Base-by-base conservation (phyloP, 2,888 invertebrate species). In the Pecten maximus region DNA sequence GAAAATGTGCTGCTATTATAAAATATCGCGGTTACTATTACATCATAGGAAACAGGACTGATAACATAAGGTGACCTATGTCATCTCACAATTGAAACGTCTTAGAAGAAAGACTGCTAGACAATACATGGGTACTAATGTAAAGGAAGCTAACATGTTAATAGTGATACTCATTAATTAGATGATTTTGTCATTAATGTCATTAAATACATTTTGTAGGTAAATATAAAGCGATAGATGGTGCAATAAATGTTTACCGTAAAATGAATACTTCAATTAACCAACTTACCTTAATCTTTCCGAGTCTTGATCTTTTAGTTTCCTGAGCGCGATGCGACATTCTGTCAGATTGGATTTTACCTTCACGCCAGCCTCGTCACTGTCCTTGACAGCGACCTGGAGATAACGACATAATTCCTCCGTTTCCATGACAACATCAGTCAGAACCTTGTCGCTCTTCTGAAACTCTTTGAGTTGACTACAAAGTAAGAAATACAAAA, bases 391-490 rank as follows among this genome's bases (percentile, higher is more conserved):
- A 35, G 10, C 12, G 74, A 74, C 74, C 35, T 74, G 74, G 28
- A 74, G 74, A 28, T 74, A 35, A 35, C 74, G 74, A 74, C 74
- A 74, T 1, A 74, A 15, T 23, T 74, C 74, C 74, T 74, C 74
- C 1, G 74, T 74, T 74, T 74, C 74, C 74, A 74, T 28, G 28
- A 74, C 74, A 35, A 74, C 74, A 74, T 74, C 74, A 74, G 74
- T 23, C 10, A 74, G 28, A 35, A 74, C 74, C 0, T 74, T 74
- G 74, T 74, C 74, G 16, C 0, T 74, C 10, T 74, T 28, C 35
- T 74, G 74, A 10, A 74, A 28, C 35, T 74, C 74, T 28, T 23
- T 74, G 74, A 74, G 74, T 12, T 74, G 28, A 0, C 74, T 74
- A 15, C 3, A 74, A 74, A 74, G 54, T 54, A 54, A n/a, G n/a